A percentile compares a stretch with the other conserved stretches of the same genome.
phyloP scores from a whole-genome alignment of 2,888 invertebrate species.

The Timema cristinae region DNA sequence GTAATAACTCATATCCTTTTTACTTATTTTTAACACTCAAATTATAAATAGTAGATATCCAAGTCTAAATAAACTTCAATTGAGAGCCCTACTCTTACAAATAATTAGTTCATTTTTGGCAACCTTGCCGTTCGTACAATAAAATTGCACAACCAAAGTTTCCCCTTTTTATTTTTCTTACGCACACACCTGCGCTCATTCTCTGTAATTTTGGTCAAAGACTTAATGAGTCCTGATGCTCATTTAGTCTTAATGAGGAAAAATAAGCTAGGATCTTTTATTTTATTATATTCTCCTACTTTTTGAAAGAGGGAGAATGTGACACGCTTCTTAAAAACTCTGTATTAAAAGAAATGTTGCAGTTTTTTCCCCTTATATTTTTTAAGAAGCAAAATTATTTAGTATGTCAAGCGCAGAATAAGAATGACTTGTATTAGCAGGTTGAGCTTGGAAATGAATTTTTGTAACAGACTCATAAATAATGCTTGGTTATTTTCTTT shows the following conservation, averaged over 20 bases:
- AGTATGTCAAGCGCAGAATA: conserved; percentile 17
- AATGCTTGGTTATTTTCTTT: too few relatives aligned
- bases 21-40: too few relatives aligned
- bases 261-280: conserved; percentile 22
- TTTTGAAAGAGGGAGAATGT: conserved; percentile 21
- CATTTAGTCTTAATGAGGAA: conserved; percentile 28
- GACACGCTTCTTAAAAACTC: conserved; percentile 28
- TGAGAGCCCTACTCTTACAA: too few relatives aligned
- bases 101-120: too few relatives aligned
- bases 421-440: conserved; percentile 21
- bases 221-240: conserved; percentile 28
- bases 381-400: conserved; percentile 19
- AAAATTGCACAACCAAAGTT: too few relatives aligned
- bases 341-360: conserved; percentile 18
- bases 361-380: conserved; percentile 20
- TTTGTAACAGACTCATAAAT: too few relatives aligned
- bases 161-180: too few relatives aligned
- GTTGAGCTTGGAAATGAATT: neutral
- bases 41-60: too few relatives aligned
- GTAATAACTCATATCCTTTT: too few relatives aligned
- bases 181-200: conserved; percentile 20
- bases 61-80: too few relatives aligned
- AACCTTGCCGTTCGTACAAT: too few relatives aligned
- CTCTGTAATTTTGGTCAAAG: conserved; percentile 24
- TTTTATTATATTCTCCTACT: too few relatives aligned